Evolutionary conservation across 2,113 vertebrate species (phyloP), one percentile per base, ranked within the genome.

Genomic region (Chloroceryle aenea): DNA sequence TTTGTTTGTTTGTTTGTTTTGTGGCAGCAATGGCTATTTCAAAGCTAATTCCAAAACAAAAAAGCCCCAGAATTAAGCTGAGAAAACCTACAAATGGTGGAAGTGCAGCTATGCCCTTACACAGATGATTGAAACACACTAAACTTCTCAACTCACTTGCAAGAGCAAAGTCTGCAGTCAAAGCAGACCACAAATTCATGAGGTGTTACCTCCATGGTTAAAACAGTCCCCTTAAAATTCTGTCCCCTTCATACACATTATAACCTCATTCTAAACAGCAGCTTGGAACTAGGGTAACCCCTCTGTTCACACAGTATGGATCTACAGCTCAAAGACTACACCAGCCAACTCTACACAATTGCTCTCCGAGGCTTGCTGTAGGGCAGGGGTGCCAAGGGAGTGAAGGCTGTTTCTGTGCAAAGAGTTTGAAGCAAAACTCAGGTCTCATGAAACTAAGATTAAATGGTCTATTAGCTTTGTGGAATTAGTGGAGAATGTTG

Each of bases 181-280:
- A 74, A 38, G 48, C 13, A 73, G 34, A 81, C 13, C 29, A 61
- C 26, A 73, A 56, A 87, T 23, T 73, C n/a, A 61, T 11, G 3
- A 14, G 48, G 4, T 63, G 17, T 68, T 93, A 17, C 20, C 86
- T 32, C 47, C 8, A 3, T 14, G 11, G 23, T 69, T 76, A 56
- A 68, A 83, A 64, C 22, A 20, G 5, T 20, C 11, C 4, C 14
- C 10, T 9, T 15, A 19, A 11, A 9, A 30, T 36, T 42, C 34
- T 62, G 9, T 91, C 3, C 9, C 55, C 27, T 89, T 81, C 21
- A 36, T 5, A 30, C 18, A 30, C 12, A 26, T 43, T 56, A 17
- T 36, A 84, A 73, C 4, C 34, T 14, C 27, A 7, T 4, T 12
- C 1, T 2, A 8, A 71, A 26, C 3, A 69, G 0, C 14, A 34